A percentile compares a stretch with the other conserved stretches of the same genome.
phyloP scores from a whole-genome alignment of 2,888 invertebrate species.

The Autographa gamma region DNA sequence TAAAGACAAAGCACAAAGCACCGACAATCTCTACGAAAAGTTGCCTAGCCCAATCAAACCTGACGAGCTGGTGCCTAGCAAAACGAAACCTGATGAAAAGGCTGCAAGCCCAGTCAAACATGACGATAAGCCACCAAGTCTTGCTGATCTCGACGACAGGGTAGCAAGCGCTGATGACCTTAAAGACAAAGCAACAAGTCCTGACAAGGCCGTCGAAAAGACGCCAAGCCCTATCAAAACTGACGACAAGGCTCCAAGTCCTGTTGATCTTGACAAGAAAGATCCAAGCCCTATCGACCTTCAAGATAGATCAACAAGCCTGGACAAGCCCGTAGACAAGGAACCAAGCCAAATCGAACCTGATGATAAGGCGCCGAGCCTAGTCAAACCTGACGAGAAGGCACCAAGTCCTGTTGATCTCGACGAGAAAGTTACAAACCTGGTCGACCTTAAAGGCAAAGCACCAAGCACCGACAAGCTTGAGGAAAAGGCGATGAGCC shows the following conservation, averaged over 20 bases:
- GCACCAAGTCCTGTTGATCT: too few relatives aligned
- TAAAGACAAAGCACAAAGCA: neutral
- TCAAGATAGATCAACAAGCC: too few relatives aligned
- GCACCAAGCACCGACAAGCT: too few relatives aligned
- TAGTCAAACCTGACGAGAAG: neutral
- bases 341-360: too few relatives aligned
- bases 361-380: neutral
- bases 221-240: conserved; percentile 1
- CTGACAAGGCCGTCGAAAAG: conserved; percentile 14
- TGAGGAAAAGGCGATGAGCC: neutral
- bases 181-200: conserved; percentile 9
- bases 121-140: neutral
- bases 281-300: too few relatives aligned
- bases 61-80: neutral
- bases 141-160: neutral
- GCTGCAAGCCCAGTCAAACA: neutral
- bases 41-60: neutral
- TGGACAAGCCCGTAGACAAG: too few relatives aligned
- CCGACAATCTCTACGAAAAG: neutral
- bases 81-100: neutral
- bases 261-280: too few relatives aligned
- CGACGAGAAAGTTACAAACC: too few relatives aligned
- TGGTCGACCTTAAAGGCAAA: too few relatives aligned
- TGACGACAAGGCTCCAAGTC: neutral
- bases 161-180: neutral